Evolutionary conservation across 2,888 invertebrate species (phyloP).

Genomic region (Horisme vitalbata): DNA sequence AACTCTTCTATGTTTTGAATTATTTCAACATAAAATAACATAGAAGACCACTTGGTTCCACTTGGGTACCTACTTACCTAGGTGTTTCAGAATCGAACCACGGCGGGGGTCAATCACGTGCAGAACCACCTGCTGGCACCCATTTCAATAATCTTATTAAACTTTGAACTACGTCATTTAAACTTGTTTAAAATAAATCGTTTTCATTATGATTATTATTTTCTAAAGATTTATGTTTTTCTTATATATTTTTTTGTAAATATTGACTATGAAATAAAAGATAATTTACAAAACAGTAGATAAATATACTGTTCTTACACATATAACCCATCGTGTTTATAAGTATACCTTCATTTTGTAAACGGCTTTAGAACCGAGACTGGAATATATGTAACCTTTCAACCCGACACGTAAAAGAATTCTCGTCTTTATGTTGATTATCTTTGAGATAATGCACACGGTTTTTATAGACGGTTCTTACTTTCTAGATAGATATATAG

Average conservation of each 20-base stretch:
- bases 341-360: conserved; percentile 11
- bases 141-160: conserved; percentile 17
- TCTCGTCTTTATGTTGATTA: conserved; percentile 36
- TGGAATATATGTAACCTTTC: conserved; percentile 42
- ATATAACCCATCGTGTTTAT: conserved; percentile 7
- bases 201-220: too few species aligned
- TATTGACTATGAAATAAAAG: too few species aligned
- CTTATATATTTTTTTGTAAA: too few species aligned
- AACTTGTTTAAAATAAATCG: neutral
- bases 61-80: conserved; percentile 5
- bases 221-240: too few species aligned
- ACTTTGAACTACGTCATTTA: conserved; percentile 8
- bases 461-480: conserved; percentile 26
- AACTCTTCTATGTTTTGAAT: too few species aligned
- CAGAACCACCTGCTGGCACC: conserved; percentile 30
- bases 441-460: conserved; percentile 34
- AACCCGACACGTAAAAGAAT: conserved; percentile 50
- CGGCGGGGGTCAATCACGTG: conserved; percentile 30
- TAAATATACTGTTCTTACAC: neutral
- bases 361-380: conserved; percentile 22
- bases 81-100: conserved; percentile 11
- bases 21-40: conserved; percentile 10
- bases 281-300: too few species aligned
- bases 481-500: conserved; percentile 30
- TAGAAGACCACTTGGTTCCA: too few species aligned